Base-by-base conservation (phyloP, 2,888 invertebrate species). In the Zygothrica quintamaculata region DNA sequence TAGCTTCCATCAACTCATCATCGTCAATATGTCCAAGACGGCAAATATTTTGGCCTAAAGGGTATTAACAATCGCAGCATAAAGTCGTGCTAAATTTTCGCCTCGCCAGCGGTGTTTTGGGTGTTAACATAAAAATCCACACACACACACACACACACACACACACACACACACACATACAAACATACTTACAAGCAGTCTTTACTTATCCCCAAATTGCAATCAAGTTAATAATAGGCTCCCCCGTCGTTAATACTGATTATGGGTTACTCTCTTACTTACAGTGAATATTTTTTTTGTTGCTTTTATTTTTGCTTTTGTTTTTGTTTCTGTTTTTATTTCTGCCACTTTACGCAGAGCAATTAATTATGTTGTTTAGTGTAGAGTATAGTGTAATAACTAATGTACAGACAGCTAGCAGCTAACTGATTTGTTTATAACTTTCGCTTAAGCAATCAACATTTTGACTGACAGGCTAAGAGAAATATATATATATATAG, bases 141-240 rank as follows among this genome's bases (percentile, higher is more conserved):
- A 22, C 18, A 22, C 18, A 22, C 18, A 22, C 18, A 22, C 18
- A 22, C 5, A 5, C 5, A 22, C 5, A 22, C 18, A 5, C 5
- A 22, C 53, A 61, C 44, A 25, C 58, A 33, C 18, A 22, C 18
- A 22, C 18, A 22, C 18, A 22, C 18, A 22, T 5, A 22, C 18
- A 22, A 3, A 5, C 5, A 22, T 22, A 22, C 18, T 2, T 22
- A 22, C 53, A 61, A 47, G 29, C 58, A 33, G 59, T 33, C 40
- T 52, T 56, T 58, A 60, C 78, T 85, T 85, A 85, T 85, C 87
- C 80, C 43, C 18, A 64, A 71, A 84, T 79, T 71, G 75, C 68
- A 84, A 86, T 86, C 85, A 81, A 73, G 61, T 72, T 87, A 87
- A 86, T 86, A 85, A 87, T 65, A 81, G 85, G 64, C 65, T 66